Evolutionary conservation across 2,113 vertebrate genomes (phyloP).

Genomic region (Cebidichthys violaceus): DNA sequence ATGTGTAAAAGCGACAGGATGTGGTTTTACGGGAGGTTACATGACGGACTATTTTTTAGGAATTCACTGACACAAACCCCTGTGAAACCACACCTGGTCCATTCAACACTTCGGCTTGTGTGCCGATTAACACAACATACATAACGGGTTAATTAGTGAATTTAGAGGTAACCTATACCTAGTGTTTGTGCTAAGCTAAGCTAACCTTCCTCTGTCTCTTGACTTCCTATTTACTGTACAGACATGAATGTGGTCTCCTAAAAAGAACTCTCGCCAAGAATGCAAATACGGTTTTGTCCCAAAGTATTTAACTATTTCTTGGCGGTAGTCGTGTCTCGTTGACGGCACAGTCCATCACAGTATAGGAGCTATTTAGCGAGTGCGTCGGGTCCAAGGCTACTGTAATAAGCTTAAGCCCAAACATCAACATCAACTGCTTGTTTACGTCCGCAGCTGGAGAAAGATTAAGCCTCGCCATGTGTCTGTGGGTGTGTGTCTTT

Average conservation of each 20-base stretch:
- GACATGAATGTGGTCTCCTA: not conserved
- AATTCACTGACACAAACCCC: not conserved
- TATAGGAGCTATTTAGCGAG: slow-evolving; percentile 35
- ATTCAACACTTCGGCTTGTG: not conserved
- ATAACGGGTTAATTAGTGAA: not conserved
- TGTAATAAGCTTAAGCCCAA: slow-evolving; percentile 66
- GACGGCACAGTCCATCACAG: slow-evolving; percentile 27
- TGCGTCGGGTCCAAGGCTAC: slow-evolving; percentile 39
- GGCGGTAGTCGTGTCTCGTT: slow-evolving; percentile 7
- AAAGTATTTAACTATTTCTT: slow-evolving; percentile 16
- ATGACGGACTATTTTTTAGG: not conserved
- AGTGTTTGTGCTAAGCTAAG: not conserved
- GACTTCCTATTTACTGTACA: not conserved
- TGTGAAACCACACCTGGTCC: not conserved
- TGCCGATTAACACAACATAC: not conserved
- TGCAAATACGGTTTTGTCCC: not conserved
- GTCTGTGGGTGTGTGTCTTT: slow-evolving; percentile 54
- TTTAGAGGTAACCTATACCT: not conserved
- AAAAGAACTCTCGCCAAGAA: not conserved
- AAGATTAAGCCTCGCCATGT: slow-evolving; percentile 63
- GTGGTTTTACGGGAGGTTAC: not conserved
- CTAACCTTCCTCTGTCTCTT: not conserved
- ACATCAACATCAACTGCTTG: slow-evolving; percentile 77
- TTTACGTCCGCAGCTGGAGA: slow-evolving; percentile 72
- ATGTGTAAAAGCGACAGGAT: not conserved